Conservation (phyloP, 92 coral and sea anemone genomes). For the Paramuricea clavata region DNA sequence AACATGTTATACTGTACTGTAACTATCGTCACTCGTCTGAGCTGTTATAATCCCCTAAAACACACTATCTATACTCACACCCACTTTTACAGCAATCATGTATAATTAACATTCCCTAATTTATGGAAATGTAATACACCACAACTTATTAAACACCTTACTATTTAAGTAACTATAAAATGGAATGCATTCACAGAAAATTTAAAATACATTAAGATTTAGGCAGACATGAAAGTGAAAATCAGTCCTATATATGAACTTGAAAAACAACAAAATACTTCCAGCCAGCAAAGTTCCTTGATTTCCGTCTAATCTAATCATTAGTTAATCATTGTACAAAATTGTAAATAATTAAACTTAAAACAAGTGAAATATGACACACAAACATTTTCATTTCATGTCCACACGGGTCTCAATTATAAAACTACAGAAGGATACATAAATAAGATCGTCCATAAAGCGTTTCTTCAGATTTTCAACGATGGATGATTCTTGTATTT, state of each 20-base stretch:
- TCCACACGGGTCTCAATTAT: not conserved
- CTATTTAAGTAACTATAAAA: too few species aligned
- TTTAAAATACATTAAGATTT: too few species aligned
- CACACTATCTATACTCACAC: too few species aligned
- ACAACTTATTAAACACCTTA: not conserved
- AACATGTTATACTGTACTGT: too few species aligned
- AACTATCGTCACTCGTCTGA: too few species aligned
- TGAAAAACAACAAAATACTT: not conserved
- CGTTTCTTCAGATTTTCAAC: constrained; percentile 97
- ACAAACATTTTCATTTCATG: not conserved
- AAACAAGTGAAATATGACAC: not conserved
- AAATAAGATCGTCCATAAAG: constrained; percentile 96
- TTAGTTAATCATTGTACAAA: not conserved
- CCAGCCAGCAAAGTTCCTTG: not conserved
- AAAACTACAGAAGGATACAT: constrained; percentile 81
- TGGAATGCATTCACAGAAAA: too few species aligned
- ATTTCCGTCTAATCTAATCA: not conserved
- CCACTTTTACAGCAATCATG: not conserved
- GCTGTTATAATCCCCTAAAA: too few species aligned
- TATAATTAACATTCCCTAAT: not conserved
- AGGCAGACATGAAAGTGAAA: not conserved
- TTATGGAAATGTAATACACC: too few species aligned
- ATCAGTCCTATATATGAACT: not conserved
- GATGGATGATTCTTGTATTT: constrained; percentile 96
- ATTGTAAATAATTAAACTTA: not conserved